These are phyloP conservation scores for Coregonus ussuriensis DNA, from an alignment of 2,797 vertebrate genomes.

Conservation along the genomic window DNA sequence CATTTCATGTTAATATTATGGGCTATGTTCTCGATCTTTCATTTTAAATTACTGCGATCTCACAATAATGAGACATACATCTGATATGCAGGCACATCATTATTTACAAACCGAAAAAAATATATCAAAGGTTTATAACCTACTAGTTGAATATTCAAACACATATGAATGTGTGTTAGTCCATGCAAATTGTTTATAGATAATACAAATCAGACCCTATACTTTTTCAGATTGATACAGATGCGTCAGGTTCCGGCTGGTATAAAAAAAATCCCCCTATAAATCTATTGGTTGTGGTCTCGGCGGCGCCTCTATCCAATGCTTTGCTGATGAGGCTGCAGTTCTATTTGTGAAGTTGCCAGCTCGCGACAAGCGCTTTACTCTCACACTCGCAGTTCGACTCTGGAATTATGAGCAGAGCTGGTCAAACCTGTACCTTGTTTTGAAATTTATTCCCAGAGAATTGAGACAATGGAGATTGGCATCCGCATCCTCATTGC, in stretches of 20 bases:
- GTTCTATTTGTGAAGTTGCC: constrained; percentile 98
- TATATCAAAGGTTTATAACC: no score
- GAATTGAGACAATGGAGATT: constrained; percentile 80
- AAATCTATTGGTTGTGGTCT: constrained; percentile 78
- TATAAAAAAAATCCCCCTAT: constrained; percentile 83
- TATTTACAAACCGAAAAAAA: not conserved
- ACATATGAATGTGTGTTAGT: not conserved
- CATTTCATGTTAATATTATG: not conserved
- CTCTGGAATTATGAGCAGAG: constrained; percentile 99
- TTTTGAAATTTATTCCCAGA: constrained; percentile 74
- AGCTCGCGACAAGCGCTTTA: constrained; percentile 86
- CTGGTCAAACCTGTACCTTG: constrained; percentile 86
- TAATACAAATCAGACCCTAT: not conserved
- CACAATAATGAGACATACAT: not conserved
- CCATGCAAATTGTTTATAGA: not conserved
- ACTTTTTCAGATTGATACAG: not conserved
- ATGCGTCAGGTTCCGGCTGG: not conserved
- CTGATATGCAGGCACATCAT: not conserved
- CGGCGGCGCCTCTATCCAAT: constrained; percentile 79
- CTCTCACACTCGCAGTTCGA: constrained; percentile 85
- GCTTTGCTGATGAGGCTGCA: constrained; percentile 86
- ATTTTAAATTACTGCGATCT: not conserved
- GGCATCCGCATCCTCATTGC: constrained; percentile 84
- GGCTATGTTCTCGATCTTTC: not conserved
- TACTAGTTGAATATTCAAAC: not conserved